Evolutionary conservation across 2,888 invertebrate genomes (phyloP).

Genomic region (Pocota personata): DNA sequence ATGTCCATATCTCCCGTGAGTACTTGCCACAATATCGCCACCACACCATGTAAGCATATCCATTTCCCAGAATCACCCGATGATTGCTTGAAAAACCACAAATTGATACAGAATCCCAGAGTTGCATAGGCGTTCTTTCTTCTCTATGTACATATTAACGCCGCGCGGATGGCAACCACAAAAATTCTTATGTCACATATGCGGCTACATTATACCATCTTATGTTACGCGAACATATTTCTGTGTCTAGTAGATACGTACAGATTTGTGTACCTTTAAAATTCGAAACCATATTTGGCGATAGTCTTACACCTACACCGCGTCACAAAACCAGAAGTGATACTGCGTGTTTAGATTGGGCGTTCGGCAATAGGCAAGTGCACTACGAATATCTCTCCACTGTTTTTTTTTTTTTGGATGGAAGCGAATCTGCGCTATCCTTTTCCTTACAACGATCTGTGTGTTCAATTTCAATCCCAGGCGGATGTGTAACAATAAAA

Average conservation of each 20-base stretch:
- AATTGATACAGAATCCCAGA: slow-evolving; percentile 59
- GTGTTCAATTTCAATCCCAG: slow-evolving; percentile 21
- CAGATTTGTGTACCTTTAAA: slow-evolving; percentile 30
- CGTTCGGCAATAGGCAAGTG: slow-evolving; percentile 41
- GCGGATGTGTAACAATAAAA: slow-evolving; percentile 68
- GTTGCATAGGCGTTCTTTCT: slow-evolving; percentile 32
- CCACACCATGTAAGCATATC: slow-evolving; percentile 24
- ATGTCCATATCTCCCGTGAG: slow-evolving; percentile 56
- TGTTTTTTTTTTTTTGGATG: slow-evolving; percentile 33
- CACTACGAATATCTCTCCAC: not conserved
- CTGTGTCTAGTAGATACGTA: not conserved
- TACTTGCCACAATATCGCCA: slow-evolving; percentile 58
- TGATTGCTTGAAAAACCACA: slow-evolving; percentile 61
- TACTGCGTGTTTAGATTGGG: slow-evolving; percentile 28
- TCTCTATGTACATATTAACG: not conserved
- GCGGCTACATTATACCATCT: slow-evolving; percentile 37
- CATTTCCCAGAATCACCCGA: slow-evolving; percentile 26
- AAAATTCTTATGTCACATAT: slow-evolving; percentile 57
- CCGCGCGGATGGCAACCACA: slow-evolving; percentile 46
- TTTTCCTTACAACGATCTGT: slow-evolving; percentile 18
- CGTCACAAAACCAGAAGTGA: slow-evolving; percentile 64
- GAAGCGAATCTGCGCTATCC: slow-evolving; percentile 33
- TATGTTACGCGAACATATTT: slow-evolving; percentile 24
- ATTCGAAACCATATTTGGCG: slow-evolving; percentile 64
- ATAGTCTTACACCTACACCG: slow-evolving; percentile 63